Evolutionary conservation across 1,140 invertebrate genomes (phyloP), one percentile per base, ranked within the genome.

Genomic region (Drosophila santomea): DNA sequence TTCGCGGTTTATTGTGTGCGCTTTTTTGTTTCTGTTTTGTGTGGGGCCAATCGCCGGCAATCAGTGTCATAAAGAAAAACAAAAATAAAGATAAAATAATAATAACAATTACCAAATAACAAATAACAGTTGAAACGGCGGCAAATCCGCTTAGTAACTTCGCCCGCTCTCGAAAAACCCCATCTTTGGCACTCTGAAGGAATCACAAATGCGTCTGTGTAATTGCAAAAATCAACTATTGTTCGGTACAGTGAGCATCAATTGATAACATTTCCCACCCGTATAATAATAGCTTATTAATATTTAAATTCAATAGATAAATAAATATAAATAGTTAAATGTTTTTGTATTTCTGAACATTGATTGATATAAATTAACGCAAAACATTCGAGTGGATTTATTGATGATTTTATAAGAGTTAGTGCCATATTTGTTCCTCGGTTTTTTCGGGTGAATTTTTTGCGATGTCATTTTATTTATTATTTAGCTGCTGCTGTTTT

Each of bases 91-190:
- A 32, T 7, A 48, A 25, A 57, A 39, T 15, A 36, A n/a, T 32
- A 39, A 17, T 6, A 15, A 44, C 36, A 66, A 54, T 4, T 17
- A 2, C 1, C n/a, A 38, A 69, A 64, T 45, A 67, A 32, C 14
- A 67, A 67, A 48, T 39, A 68, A 66, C 64, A 66, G 47, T 68
- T 36, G 45, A 68, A 68, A 54, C 64, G 60, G 64, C 64, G 54
- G 64, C 66, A 82, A 86, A 86, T 89, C 84, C 84, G 83, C 80
- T 88, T 88, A 80, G 75, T 66, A 38, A 72, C 59, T 41, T 47
- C 44, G 35, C 11, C 35, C 35, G 12, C 23, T 25, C 23, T n/a
- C 10, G 2, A 48, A n/a, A 32, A 48, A n/a, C 23, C 47, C 47
- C 14, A 12, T 20, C 50, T 50, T 50, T 51, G 28, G 2, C 28